phyloP scores from a whole-genome alignment of 2,888 invertebrate species.

The Molorchus minor region DNA sequence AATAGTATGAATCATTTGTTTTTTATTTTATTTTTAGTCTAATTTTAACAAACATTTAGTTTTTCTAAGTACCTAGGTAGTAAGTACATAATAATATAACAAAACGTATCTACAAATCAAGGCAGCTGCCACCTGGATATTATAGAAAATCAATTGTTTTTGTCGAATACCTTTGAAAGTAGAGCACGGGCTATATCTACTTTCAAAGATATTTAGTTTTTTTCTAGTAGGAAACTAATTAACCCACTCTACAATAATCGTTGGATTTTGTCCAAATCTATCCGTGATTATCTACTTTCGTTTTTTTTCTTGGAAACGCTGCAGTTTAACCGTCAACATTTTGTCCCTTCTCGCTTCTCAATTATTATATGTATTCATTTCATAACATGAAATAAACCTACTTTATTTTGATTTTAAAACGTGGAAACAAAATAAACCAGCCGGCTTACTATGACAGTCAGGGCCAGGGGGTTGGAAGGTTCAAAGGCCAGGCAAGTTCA shows the following conservation, averaged over 20 bases:
- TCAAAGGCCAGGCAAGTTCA: slow-evolving; percentile 48
- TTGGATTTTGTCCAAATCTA: not conserved
- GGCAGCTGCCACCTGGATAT: not conserved
- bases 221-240: slow-evolving; percentile 2
- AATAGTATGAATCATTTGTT: slow-evolving; percentile 48
- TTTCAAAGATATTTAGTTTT: not conserved
- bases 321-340: not conserved
- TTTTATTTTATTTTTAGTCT: slow-evolving; percentile 15
- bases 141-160: slow-evolving; percentile 10
- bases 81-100: too few relatives aligned
- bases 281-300: not conserved
- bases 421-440: slow-evolving; percentile 27
- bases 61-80: too few relatives aligned
- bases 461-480: slow-evolving; percentile 29
- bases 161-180: not conserved
- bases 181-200: too few relatives aligned
- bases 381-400: not conserved
- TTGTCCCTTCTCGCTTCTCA: not conserved
- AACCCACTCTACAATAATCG: too few relatives aligned
- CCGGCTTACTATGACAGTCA: slow-evolving; percentile 20
- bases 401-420: slow-evolving; percentile 20
- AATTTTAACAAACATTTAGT: too few relatives aligned
- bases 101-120: not conserved
- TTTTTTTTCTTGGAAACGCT: not conserved
- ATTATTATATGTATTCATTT: not conserved